Percentiles rank a stretch among this genome's conserved stretches.
Evolutionary conservation across 2,888 invertebrate species (phyloP).

Genomic region (Tenthredo mesomela): DNA sequence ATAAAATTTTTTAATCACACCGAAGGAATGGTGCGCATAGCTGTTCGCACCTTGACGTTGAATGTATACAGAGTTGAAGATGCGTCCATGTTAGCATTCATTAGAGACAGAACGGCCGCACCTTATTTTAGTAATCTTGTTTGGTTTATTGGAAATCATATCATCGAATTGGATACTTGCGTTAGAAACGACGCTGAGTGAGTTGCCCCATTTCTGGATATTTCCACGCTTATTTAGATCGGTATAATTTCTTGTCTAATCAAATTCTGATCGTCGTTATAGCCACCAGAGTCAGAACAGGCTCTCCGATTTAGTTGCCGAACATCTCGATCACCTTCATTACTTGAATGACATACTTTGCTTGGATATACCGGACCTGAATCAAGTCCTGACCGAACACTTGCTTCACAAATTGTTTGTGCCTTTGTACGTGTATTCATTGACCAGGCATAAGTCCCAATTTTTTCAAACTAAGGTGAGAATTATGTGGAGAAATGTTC

Average conservation of each 20-base stretch:
- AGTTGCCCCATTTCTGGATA: slow-evolving; percentile 76
- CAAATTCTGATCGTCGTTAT: slow-evolving; percentile 71
- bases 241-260: not conserved
- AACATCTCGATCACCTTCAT: slow-evolving; percentile 98
- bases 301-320: slow-evolving; percentile 96
- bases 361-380: slow-evolving; percentile 94
- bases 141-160: slow-evolving; percentile 99
- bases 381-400: slow-evolving; percentile 96
- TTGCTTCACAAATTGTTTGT: slow-evolving; percentile 94
- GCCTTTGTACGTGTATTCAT: slow-evolving; percentile 95
- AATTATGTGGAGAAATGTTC: slow-evolving; percentile 72
- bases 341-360: slow-evolving; percentile 98
- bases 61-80: slow-evolving; percentile 98
- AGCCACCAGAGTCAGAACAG: slow-evolving; percentile 95
- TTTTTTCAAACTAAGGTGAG: slow-evolving; percentile 73
- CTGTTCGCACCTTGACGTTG: slow-evolving; percentile 97
- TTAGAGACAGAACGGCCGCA: slow-evolving; percentile 97
- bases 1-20: slow-evolving; percentile 99
- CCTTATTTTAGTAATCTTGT: slow-evolving; percentile 99
- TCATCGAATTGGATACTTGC: slow-evolving; percentile 96
- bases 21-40: slow-evolving; percentile 99
- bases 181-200: slow-evolving; percentile 97
- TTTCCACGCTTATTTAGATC: not conserved
- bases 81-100: slow-evolving; percentile 96
- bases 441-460: slow-evolving; percentile 79